phyloP scores from a whole-genome alignment of 2,888 invertebrate genomes.

The Drosophila mayaguana region DNA sequence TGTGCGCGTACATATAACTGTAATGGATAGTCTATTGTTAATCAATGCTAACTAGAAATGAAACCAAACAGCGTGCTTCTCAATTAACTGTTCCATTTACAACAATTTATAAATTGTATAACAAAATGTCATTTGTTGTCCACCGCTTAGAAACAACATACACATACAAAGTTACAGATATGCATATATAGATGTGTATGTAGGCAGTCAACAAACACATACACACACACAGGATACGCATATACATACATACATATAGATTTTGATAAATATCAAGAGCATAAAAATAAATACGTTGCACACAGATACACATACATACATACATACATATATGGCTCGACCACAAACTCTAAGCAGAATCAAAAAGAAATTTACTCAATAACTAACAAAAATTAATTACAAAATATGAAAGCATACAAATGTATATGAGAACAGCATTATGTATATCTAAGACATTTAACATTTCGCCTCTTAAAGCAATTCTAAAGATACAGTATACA shows the following conservation, averaged over 20 bases:
- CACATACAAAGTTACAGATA: conserved; percentile 1
- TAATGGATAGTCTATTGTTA: conserved; percentile 24
- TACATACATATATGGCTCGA: conserved; percentile 1
- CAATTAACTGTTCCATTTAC: conserved; percentile 48
- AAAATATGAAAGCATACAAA: conserved; percentile 39
- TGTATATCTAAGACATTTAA: conserved; percentile 75
- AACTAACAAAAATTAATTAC: conserved; percentile 13
- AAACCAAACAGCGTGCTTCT: conserved; percentile 46
- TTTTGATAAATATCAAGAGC: conserved; percentile 69
- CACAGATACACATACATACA: background rate
- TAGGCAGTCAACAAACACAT: conserved; percentile 1
- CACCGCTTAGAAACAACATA: conserved; percentile 43
- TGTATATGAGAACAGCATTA: conserved; percentile 56
- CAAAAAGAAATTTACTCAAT: conserved; percentile 47
- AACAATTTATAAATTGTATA: conserved; percentile 26
- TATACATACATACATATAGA: conserved; percentile 38
- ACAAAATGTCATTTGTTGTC: conserved; percentile 49
- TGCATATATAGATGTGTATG: background rate
- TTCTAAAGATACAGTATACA: conserved; percentile 75
- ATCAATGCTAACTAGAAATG: conserved; percentile 27
- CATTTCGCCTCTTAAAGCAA: conserved; percentile 83
- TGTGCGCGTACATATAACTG: conserved; percentile 28
- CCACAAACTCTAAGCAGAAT: conserved; percentile 44
- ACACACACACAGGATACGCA: conserved; percentile 2
- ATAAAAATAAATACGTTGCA: conserved; percentile 31